Evolutionary conservation across 2,888 invertebrate genomes (phyloP), one percentile per base, ranked within the genome.

Genomic region (Phrixothrix hirtus): DNA sequence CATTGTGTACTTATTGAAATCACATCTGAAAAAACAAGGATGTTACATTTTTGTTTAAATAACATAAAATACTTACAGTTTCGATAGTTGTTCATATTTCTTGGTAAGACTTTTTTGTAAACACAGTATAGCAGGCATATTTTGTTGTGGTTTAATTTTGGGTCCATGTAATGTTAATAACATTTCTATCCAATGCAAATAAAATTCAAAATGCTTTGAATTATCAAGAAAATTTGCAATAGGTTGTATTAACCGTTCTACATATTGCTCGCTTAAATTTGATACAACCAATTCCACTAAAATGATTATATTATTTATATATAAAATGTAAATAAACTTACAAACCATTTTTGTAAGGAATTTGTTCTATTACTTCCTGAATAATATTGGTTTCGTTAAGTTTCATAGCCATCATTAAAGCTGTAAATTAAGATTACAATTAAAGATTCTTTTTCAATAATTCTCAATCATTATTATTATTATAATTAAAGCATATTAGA

Each of bases 1-100:
- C 57, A 92, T 80, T 0, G 89, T 91, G 70, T 91, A 94, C 68
- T 91, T 90, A 75, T 94, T 95, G 74, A 88, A 91, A 70, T 95
- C 92, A 71, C 92, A 93, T 64, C 93, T 94, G 77, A 13, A 82
- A 82, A 38, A 46, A 9, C 5, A 30, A 27, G 27, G n/a, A 41
- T 45, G 25, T 27, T 31, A 10, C 9, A n/a, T 11, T 9, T 12
- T 4, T 7, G 13, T 1, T 7, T 51, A 6, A 15, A 47, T 43
- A 21, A 48, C 27, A 15, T 11, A 43, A 26, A 43, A 32, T 51
- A 83, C 87, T 84, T 74, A 94, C 92, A 95, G 85, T 81, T 89
- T 92, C 55, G 87, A 84, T 2, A 95, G 72, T 72, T 89, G 89
- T 44, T 89, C 87, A 65, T 89, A 87, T 75, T 89, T 90, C 16